Percentiles rank a stretch among this genome's conserved stretches.
phyloP scores from a whole-genome alignment of 37 sponge, comb jelly and placozoan species.

The Crambe crambe region DNA sequence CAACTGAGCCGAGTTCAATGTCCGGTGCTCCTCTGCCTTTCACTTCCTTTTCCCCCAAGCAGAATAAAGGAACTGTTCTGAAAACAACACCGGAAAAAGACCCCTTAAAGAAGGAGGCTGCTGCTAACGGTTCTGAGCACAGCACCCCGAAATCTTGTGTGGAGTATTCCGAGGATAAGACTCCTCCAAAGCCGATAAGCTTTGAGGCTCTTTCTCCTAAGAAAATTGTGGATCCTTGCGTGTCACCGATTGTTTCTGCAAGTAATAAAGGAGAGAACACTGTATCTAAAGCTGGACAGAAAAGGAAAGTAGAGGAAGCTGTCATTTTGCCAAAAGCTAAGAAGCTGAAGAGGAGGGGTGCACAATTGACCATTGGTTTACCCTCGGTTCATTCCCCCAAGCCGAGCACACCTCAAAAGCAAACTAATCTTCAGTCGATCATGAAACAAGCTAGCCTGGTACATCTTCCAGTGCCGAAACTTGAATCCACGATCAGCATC shows the following conservation, averaged over 20 bases:
- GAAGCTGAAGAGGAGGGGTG: constrained; percentile 25
- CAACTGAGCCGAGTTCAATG: constrained; percentile 29
- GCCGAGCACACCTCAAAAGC: constrained; percentile 30
- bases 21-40: constrained; percentile 39
- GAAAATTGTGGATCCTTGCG: neutral
- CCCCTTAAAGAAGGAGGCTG: neutral
- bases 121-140: neutral
- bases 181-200: constrained; percentile 40
- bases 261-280: neutral
- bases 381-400: neutral
- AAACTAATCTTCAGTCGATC: neutral
- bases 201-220: constrained; percentile 51
- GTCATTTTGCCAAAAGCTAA: constrained; percentile 32
- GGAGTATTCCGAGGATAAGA: neutral
- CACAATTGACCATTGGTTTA: no score
- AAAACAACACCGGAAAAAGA: neutral
- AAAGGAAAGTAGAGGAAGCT: constrained; percentile 2
- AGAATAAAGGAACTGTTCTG: neutral
- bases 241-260: neutral
- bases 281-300: neutral
- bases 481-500: constrained; percentile 16
- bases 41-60: constrained; percentile 20
- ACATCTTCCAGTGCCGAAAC: constrained; percentile 14
- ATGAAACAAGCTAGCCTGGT: neutral
- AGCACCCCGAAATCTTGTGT: neutral